Percentiles rank a stretch among this genome's conserved stretches.
Evolutionary conservation across 1,140 invertebrate species (phyloP).

Genomic region (Homarus americanus): DNA sequence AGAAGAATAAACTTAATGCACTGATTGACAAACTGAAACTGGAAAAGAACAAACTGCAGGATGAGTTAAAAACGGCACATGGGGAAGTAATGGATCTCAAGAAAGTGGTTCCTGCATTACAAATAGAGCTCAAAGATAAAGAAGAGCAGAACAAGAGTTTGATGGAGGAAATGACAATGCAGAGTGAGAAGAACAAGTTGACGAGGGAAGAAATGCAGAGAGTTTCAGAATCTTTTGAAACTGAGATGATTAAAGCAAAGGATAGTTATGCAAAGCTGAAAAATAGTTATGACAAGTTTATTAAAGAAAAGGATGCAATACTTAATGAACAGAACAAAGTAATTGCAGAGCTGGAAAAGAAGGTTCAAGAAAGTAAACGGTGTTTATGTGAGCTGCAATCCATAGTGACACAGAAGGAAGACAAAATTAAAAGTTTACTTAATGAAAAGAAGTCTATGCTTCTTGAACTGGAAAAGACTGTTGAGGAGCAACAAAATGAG

Average conservation of each 20-base stretch:
- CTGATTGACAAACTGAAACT: conserved; percentile 25
- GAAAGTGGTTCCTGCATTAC: neutral
- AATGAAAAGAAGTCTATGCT: conserved; percentile 45
- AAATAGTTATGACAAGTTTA: conserved; percentile 31
- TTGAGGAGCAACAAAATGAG: conserved; percentile 49
- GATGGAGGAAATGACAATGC: neutral
- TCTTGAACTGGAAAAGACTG: conserved; percentile 34
- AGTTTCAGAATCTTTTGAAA: conserved; percentile 15
- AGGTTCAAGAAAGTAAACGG: neutral
- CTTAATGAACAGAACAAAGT: conserved; percentile 21
- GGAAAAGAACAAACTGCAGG: conserved; percentile 17
- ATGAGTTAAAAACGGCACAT: neutral
- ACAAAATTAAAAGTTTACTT: conserved; percentile 47
- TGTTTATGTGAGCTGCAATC: conserved; percentile 2
- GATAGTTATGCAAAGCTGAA: conserved; percentile 41
- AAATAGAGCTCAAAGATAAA: neutral
- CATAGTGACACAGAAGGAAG: conserved; percentile 14
- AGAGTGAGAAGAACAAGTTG: conserved; percentile 25
- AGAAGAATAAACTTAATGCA: conserved; percentile 30
- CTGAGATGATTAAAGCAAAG: conserved; percentile 30
- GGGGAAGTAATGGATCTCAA: neutral
- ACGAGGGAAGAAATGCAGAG: conserved; percentile 27
- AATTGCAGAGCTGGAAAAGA: conserved; percentile 13
- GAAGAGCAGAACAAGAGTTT: neutral
- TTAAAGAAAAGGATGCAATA: conserved; percentile 31